These are phyloP conservation scores for Catocala nupta DNA, from an alignment of 2,888 invertebrate genomes.

Conservation along the genomic window DNA sequence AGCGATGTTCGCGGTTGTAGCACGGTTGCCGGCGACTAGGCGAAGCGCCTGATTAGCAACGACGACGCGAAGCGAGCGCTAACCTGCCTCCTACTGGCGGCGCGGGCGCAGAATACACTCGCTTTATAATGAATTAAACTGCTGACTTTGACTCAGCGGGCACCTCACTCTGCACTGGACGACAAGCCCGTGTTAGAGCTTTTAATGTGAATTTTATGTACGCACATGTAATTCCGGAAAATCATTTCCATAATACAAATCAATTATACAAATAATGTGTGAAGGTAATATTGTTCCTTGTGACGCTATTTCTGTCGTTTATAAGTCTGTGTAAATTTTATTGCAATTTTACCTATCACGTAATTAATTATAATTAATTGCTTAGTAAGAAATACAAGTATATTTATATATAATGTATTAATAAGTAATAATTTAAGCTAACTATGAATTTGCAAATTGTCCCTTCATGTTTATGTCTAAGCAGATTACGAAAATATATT, in stretches of 20 bases:
- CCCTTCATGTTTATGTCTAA: no score
- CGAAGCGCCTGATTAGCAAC: conserved; percentile 68
- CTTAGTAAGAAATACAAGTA: no score
- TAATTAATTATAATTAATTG: no score
- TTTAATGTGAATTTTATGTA: conserved; percentile 22
- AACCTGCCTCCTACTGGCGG: conserved; percentile 77
- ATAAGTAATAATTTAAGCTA: no score
- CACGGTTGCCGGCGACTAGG: conserved; percentile 68
- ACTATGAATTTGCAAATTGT: no score
- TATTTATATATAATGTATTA: no score
- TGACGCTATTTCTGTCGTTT: no score
- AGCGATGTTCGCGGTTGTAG: conserved; percentile 58
- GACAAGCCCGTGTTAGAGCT: background rate
- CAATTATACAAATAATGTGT: background rate
- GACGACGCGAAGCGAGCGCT: conserved; percentile 73
- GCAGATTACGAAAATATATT: no score
- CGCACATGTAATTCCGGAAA: conserved; percentile 30
- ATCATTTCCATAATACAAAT: conserved; percentile 28
- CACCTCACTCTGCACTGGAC: background rate
- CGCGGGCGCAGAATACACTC: conserved; percentile 63
- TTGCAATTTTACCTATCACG: no score
- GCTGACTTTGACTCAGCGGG: conserved; percentile 3
- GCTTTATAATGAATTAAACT: conserved; percentile 40
- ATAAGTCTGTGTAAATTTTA: no score
- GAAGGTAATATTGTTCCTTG: no score